A percentile compares a stretch with the other conserved stretches of the same genome.
Conservation (phyloP, 2,113 vertebrate species). For the Ictidomys tridecemlineatus region DNA sequence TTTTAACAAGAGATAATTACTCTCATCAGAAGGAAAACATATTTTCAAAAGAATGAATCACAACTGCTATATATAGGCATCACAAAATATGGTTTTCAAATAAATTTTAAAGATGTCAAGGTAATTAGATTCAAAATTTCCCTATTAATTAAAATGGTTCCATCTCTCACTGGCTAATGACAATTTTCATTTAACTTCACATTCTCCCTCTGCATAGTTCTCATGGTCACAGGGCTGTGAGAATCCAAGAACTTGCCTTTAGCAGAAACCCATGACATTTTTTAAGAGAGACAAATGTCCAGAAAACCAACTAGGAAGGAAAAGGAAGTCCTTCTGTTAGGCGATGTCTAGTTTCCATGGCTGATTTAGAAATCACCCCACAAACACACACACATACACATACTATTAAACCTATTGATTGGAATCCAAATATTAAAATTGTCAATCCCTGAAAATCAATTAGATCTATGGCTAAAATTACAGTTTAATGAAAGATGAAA, state of each 20-base stretch:
- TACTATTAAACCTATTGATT: not conserved
- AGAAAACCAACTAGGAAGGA: slow-evolving; percentile 13
- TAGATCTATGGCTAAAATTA: slow-evolving; percentile 47
- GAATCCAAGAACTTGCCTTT: not conserved
- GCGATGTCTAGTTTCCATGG: not conserved
- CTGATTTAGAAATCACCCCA: not conserved
- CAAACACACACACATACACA: not conserved
- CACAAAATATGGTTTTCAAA: slow-evolving; percentile 5
- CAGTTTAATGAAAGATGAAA: slow-evolving; percentile 31
- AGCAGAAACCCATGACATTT: not conserved
- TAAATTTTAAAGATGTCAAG: not conserved
- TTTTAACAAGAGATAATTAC: slow-evolving; percentile 26
- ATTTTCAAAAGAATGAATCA: slow-evolving; percentile 25
- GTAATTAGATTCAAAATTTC: not conserved
- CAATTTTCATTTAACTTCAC: not conserved
- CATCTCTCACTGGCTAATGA: not conserved
- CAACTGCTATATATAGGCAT: not conserved
- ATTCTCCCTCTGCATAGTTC: not conserved
- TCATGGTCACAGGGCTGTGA: not conserved
- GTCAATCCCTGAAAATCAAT: slow-evolving; percentile 44
- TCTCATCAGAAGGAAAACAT: not conserved
- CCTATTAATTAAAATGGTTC: not conserved
- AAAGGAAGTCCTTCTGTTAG: not conserved
- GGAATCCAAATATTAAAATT: slow-evolving; percentile 33
- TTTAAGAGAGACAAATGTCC: not conserved